phyloP scores from a whole-genome alignment of 30 jellyfish, hydroid and myxozoan genomes.

The Rhopilema esculentum region DNA sequence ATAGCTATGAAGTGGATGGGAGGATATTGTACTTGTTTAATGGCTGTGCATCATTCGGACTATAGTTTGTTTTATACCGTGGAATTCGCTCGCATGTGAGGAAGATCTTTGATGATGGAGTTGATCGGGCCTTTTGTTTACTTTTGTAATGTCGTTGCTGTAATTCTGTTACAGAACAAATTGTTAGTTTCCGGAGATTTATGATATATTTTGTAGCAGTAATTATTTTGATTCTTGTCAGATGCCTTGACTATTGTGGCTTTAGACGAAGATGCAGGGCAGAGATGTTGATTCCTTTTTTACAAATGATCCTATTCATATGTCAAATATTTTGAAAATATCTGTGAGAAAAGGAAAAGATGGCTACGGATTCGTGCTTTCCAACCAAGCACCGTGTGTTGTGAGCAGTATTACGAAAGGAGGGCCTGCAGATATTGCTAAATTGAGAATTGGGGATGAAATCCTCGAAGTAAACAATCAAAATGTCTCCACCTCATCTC shows the following conservation, averaged over 20 bases:
- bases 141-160: background rate
- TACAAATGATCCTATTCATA: background rate
- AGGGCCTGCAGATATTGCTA: slow-evolving; percentile 84
- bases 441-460: slow-evolving; percentile 77
- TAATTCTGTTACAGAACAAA: background rate
- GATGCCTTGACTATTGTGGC: too few species aligned
- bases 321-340: slow-evolving; percentile 44
- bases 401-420: slow-evolving; percentile 80
- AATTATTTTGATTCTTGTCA: too few species aligned
- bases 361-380: slow-evolving; percentile 81
- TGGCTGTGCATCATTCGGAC: background rate
- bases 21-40: background rate
- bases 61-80: background rate
- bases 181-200: background rate
- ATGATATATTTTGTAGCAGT: background rate
- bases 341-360: slow-evolving; percentile 59
- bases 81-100: background rate
- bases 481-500: slow-evolving; percentile 76
- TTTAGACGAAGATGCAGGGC: background rate
- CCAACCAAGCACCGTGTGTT: slow-evolving; percentile 90
- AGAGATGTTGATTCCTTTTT: background rate
- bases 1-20: background rate
- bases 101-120: background rate
- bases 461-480: slow-evolving; percentile 72
- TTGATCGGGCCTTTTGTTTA: background rate